A percentile compares a stretch with the other conserved stretches of the same genome.
phyloP scores from a whole-genome alignment of 92 coral and sea anemone genomes.

The Isaurus tuberculatus region DNA sequence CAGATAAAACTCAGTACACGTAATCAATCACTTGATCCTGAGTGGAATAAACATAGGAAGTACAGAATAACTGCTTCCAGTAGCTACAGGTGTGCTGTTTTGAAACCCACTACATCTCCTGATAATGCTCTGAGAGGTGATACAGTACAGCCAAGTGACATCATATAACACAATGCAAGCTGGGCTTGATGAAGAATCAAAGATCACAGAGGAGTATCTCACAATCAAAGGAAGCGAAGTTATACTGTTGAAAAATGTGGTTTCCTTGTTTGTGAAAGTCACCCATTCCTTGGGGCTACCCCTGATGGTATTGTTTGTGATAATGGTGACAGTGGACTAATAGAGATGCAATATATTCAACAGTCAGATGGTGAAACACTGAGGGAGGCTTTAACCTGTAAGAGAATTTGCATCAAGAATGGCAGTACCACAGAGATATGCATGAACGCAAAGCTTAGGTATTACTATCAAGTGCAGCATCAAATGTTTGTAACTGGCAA shows the following conservation, averaged over 20 bases:
- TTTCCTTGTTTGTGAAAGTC: slow-evolving; percentile 42
- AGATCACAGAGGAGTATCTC: slow-evolving; percentile 37
- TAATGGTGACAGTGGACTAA: slow-evolving; percentile 12
- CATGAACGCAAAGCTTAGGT: slow-evolving; percentile 58
- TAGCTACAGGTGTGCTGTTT: slow-evolving; percentile 53
- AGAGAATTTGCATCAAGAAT: slow-evolving; percentile 51
- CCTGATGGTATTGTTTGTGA: slow-evolving; percentile 60
- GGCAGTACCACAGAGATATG: slow-evolving; percentile 7
- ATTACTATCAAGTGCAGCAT: slow-evolving; percentile 62
- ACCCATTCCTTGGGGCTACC: slow-evolving; percentile 56
- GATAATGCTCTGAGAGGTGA: slow-evolving; percentile 49
- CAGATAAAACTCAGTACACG: slow-evolving; percentile 40
- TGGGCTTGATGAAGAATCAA: slow-evolving; percentile 39
- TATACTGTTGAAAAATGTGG: slow-evolving; percentile 51
- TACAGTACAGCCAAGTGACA: slow-evolving; percentile 12
- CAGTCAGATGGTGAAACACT: slow-evolving; percentile 34
- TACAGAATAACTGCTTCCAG: slow-evolving; percentile 61
- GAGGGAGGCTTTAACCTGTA: slow-evolving; percentile 55
- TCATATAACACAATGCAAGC: slow-evolving; percentile 40
- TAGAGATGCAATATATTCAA: slow-evolving; percentile 22
- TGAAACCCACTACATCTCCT: slow-evolving; percentile 54
- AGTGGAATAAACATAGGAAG: slow-evolving; percentile 45
- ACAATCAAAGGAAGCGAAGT: slow-evolving; percentile 22
- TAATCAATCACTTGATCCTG: slow-evolving; percentile 45
- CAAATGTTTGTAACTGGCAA: slow-evolving; percentile 65